Evolutionary conservation across 2,797 vertebrate species (phyloP).

Genomic region (Sebastiscus tertius): DNA sequence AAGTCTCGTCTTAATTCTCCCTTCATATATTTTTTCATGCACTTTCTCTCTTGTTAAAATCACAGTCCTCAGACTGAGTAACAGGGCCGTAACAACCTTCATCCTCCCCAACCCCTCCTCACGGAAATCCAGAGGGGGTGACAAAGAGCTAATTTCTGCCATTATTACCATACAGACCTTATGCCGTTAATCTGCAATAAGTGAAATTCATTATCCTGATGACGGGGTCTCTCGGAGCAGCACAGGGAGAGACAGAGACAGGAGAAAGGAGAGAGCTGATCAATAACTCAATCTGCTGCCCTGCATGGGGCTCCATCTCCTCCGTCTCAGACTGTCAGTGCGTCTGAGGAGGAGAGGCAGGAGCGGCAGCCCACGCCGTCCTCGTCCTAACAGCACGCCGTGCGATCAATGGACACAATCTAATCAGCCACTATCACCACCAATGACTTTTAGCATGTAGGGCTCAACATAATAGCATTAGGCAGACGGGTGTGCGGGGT

Average conservation of each 20-base stretch:
- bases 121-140: conserved; percentile 69
- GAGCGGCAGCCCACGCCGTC: conserved; percentile 57
- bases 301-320: conserved; percentile 76
- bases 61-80: conserved; percentile 42
- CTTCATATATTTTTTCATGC: conserved; percentile 59
- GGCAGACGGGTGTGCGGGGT: conserved; percentile 50
- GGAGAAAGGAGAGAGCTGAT: conserved; percentile 72
- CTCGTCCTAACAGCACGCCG: conserved; percentile 69
- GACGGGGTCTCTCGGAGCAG: conserved; percentile 73
- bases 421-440: conserved; percentile 80
- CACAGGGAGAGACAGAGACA: conserved; percentile 62
- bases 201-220: conserved; percentile 82
- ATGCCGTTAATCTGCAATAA: conserved; percentile 80
- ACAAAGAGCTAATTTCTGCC: conserved; percentile 79
- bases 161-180: conserved; percentile 78
- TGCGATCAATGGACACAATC: conserved; percentile 82
- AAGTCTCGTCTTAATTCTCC: conserved; percentile 73
- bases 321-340: conserved; percentile 72
- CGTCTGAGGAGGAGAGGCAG: conserved; percentile 59
- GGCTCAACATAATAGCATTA: conserved; percentile 75
- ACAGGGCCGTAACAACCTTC: conserved; percentile 55
- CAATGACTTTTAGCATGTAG: conserved; percentile 78
- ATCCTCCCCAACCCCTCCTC: conserved; percentile 44
- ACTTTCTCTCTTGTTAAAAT: conserved; percentile 57
- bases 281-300: conserved; percentile 82